These are phyloP conservation scores for Syrista parreyssii DNA, from an alignment of 2,888 invertebrate species.

Conservation along the genomic window DNA sequence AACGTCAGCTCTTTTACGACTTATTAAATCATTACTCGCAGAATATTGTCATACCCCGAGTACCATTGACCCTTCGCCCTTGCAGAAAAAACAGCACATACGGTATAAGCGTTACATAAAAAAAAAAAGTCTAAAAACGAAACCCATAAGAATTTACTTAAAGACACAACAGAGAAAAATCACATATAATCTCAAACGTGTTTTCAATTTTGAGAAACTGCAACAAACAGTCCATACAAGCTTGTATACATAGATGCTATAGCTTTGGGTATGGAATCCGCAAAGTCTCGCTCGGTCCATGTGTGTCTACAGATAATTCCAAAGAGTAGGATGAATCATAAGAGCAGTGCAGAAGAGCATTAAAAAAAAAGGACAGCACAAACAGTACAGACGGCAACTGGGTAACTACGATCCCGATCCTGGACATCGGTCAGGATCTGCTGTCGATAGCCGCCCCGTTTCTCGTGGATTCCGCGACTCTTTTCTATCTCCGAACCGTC, in stretches of 20 bases:
- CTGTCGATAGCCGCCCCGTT: slow-evolving; percentile 55
- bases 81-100: not conserved
- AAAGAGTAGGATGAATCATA: not conserved
- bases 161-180: too few species aligned
- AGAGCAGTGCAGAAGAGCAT: not conserved
- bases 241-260: not conserved
- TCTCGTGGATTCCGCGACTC: slow-evolving; percentile 44
- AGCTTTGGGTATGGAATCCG: not conserved
- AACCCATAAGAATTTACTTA: too few species aligned
- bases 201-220: not conserved
- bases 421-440: slow-evolving; percentile 63
- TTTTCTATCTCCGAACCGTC: slow-evolving; percentile 40
- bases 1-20: slow-evolving; percentile 51
- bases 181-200: not conserved
- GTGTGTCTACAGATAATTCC: not conserved
- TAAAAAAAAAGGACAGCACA: not conserved
- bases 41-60: not conserved
- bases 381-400: not conserved
- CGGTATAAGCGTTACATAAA: not conserved
- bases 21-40: slow-evolving; percentile 56
- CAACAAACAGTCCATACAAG: not conserved
- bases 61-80: not conserved
- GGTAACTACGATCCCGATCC: slow-evolving; percentile 1
- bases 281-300: not conserved
- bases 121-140: not conserved